Conservation (phyloP, 2,113 vertebrate genomes). For the Indicator maculatus region DNA sequence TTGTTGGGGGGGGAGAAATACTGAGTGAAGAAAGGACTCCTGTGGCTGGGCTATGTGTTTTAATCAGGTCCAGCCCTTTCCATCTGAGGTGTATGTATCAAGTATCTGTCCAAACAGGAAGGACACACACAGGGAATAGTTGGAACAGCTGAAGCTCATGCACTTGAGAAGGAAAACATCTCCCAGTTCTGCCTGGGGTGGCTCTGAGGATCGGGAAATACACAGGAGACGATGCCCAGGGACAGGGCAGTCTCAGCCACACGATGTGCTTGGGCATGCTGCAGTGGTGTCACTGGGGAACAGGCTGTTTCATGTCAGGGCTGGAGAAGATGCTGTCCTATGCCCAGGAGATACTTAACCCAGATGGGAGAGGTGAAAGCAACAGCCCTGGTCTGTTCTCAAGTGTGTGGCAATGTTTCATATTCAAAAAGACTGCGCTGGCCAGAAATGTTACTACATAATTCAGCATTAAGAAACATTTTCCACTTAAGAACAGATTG, state of each 20-base stretch:
- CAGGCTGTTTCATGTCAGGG: rapidly evolving
- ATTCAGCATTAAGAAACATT: slow-evolving; percentile 61
- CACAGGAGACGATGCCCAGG: background rate
- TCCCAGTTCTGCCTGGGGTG: background rate
- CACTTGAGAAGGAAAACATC: slow-evolving; percentile 1
- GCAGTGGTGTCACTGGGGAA: background rate
- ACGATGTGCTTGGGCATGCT: rapidly evolving
- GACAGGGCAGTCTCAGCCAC: rapidly evolving
- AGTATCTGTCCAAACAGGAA: slow-evolving; percentile 60
- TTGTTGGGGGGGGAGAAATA: background rate
- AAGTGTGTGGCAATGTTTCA: background rate
- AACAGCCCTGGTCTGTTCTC: background rate
- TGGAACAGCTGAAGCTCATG: slow-evolving; percentile 11
- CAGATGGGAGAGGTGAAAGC: slow-evolving; percentile 2
- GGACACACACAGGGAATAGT: background rate
- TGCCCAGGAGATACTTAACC: background rate
- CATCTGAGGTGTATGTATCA: slow-evolving; percentile 34
- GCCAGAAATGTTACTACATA: slow-evolving; percentile 66
- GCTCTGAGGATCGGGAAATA: background rate
- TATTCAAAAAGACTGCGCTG: background rate
- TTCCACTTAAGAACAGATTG: slow-evolving; percentile 38
- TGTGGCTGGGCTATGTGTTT: background rate
- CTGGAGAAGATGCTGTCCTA: background rate
- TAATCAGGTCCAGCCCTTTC: slow-evolving; percentile 35
- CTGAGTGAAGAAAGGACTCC: background rate